Base-by-base conservation (phyloP, 2,888 invertebrate species). In the Gymnosoma rotundatum region DNA sequence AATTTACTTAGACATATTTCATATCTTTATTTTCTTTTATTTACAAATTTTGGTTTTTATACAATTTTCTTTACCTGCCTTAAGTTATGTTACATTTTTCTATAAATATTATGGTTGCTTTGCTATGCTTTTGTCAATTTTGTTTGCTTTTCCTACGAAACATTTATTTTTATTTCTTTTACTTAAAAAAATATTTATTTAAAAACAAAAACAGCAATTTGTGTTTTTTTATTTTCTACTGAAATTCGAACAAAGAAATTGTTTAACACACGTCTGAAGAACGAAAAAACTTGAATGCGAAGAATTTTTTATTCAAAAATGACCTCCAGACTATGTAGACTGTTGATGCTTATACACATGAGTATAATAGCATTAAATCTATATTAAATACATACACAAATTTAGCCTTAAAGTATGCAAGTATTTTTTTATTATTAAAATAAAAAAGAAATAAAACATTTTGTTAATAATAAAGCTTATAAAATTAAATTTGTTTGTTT, bases 321-420 rank as follows among this genome's bases (percentile, higher is more conserved):
- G 78, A 78, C 83, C 83, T 83, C 78, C 74, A 83, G 83, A 83
- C 83, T 42, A 25, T 25, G 25, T 25, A 42, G 42, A 42, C 42
- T 63, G 73, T 78, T 58, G 48, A 45, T 63, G 64, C 16, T 58
- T 52, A 67, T 56, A 54, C n/a, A 50, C 63, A 63, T 66, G 67
- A 54, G 45, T 21, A 25, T 36, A 38, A 54, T 54, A 54, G 48
- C 67, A 80, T 61, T 21, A 72, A 61, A 66, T 76, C 14, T 32
- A 45, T 48, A 73, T 12, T 36, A 60, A 42, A 21, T 0, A 8
- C 10, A 38, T 42, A 38, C 32, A 54, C 14, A 32, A 36, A 38
- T 63, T 38, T 38, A 45, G 54, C 69, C 78, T 74, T n/a, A 69
- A 36, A 69, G 52, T 83, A 83, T 74, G 73, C 73, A 69, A 83